These are phyloP conservation scores for Taurulus bubalis DNA, from an alignment of 2,113 vertebrate species.

Conservation along the genomic window DNA sequence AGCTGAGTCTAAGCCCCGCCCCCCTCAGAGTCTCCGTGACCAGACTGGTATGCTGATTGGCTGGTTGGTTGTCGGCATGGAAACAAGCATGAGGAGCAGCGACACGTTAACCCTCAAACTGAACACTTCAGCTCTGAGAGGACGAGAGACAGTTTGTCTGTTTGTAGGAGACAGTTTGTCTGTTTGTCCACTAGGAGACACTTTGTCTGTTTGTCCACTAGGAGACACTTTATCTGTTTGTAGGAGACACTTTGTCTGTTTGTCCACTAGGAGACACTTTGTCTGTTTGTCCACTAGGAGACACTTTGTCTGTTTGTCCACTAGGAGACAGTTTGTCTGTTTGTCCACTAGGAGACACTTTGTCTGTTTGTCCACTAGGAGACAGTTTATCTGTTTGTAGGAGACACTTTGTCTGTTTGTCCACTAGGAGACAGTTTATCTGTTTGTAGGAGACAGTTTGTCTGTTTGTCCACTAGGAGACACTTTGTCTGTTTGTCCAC, in stretches of 20 bases:
- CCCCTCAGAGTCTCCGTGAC: slow-evolving; percentile 83
- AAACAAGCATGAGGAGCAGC: slow-evolving; percentile 39
- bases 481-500: not conserved
- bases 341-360: not conserved
- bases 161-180: not conserved
- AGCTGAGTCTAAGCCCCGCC: slow-evolving; percentile 71
- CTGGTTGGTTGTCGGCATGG: slow-evolving; percentile 55
- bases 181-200: not conserved
- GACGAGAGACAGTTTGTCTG: not conserved
- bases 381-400: not conserved
- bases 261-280: not conserved
- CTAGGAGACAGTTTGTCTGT: not conserved
- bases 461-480: not conserved
- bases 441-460: not conserved
- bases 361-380: too few species aligned
- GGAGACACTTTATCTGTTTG: not conserved
- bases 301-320: not conserved
- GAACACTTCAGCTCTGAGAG: slow-evolving; percentile 37
- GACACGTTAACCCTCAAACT: slow-evolving; percentile 24
- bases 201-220: not conserved
- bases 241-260: not conserved
- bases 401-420: not conserved
- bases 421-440: not conserved
- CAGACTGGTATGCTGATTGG: slow-evolving; percentile 81
- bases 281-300: not conserved